phyloP scores from a whole-genome alignment of 1,140 invertebrate species.

The Drosophila melanogaster region Release_6_plus_ISO1_MT NC_004354.4:5887001-5887500 shows the following conservation, averaged over 20 bases:
- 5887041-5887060: background rate
- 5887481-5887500: conserved; percentile 22
- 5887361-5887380: background rate
- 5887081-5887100: conserved; percentile 45
- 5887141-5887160: background rate
- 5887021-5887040: background rate
- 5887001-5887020: background rate
- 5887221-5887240: conserved; percentile 6
- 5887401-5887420: background rate
- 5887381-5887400: conserved; percentile 2
- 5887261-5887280: background rate
- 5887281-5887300: too few species aligned
- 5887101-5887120: conserved; percentile 81
- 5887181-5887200: conserved; percentile 37
- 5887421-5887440: background rate
- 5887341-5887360: background rate
- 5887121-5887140: conserved; percentile 65
- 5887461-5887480: conserved; percentile 15
- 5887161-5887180: conserved; percentile 26
- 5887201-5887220: background rate
- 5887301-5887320: too few species aligned
- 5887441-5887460: conserved; percentile 1
- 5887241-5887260: background rate
- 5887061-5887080: background rate
- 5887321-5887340: too few species aligned